Evolutionary conservation across 2,113 vertebrate species (phyloP).

Genomic region (Paratilapia polleni): DNA sequence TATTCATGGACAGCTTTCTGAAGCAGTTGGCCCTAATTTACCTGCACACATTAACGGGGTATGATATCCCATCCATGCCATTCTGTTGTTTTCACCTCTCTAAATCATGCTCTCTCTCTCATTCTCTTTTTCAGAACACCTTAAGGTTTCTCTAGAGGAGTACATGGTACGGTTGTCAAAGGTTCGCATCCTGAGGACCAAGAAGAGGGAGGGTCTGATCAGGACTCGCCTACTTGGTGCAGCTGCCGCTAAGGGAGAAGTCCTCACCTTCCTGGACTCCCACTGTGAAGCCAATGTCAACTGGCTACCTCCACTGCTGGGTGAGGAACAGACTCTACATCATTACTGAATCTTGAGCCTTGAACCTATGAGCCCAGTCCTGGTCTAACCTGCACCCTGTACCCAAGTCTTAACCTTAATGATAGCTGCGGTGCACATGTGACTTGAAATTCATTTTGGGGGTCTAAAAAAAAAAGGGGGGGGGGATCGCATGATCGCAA

Average conservation of each 20-base stretch:
- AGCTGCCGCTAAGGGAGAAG: conserved; percentile 85
- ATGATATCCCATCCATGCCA: not conserved
- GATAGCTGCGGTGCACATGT: accelerated
- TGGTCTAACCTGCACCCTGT: not conserved
- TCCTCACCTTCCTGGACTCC: conserved; percentile 97
- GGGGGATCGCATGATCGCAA: too few species aligned
- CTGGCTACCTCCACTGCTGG: conserved; percentile 95
- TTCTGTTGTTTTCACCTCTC: accelerated
- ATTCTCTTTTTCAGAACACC: conserved; percentile 75
- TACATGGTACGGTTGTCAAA: conserved; percentile 91
- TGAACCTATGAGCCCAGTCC: not conserved
- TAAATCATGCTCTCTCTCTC: not conserved
- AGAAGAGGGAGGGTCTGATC: conserved; percentile 94
- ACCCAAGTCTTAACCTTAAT: not conserved
- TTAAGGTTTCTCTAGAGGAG: conserved; percentile 91
- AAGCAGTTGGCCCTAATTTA: not conserved
- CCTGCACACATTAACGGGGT: not conserved
- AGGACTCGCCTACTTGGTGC: conserved; percentile 94
- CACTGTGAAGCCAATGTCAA: conserved; percentile 98
- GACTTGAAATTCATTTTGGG: not conserved
- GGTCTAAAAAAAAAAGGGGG: too few species aligned
- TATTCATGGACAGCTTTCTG: not conserved
- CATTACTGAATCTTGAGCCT: accelerated
- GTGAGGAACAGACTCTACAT: conserved; percentile 66
- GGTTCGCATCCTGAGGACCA: conserved; percentile 92